Conservation (phyloP, 2,888 invertebrate genomes). For the Eupithecia inturbata region DNA sequence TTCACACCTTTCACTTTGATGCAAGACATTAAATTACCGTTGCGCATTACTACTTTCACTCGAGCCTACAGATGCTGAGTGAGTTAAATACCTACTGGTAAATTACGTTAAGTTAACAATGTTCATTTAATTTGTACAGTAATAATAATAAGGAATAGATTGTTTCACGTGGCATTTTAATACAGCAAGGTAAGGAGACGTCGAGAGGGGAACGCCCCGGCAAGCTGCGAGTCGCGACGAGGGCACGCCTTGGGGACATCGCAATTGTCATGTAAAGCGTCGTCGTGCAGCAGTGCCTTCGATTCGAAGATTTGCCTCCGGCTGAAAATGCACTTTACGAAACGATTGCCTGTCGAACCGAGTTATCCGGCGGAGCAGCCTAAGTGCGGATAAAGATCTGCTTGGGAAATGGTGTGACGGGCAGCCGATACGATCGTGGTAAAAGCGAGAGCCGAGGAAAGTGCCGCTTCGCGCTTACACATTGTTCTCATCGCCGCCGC, state of each 20-base stretch:
- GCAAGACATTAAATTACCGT: slow-evolving; percentile 51
- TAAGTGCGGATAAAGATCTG: slow-evolving; percentile 73
- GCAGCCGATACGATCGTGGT: slow-evolving; percentile 56
- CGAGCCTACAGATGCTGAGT: neutral
- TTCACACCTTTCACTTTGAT: slow-evolving; percentile 66
- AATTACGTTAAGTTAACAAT: neutral
- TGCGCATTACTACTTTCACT: slow-evolving; percentile 55
- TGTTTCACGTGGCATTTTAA: neutral
- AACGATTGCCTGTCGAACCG: slow-evolving; percentile 78
- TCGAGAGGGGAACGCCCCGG: slow-evolving; percentile 43
- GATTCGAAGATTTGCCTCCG: slow-evolving; percentile 67
- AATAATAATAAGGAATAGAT: neutral
- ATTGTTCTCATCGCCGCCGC: slow-evolving; percentile 50
- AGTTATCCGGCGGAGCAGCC: slow-evolving; percentile 69
- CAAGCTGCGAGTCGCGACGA: slow-evolving; percentile 60
- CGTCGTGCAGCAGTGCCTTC: slow-evolving; percentile 62
- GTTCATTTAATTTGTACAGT: neutral
- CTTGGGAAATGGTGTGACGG: slow-evolving; percentile 55
- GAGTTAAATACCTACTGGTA: slow-evolving; percentile 3
- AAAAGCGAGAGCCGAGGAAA: slow-evolving; percentile 55
- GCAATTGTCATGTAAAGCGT: slow-evolving; percentile 81
- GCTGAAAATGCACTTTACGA: slow-evolving; percentile 81
- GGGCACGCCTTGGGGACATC: slow-evolving; percentile 68
- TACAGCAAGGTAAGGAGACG: slow-evolving; percentile 51
- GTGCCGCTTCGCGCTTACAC: slow-evolving; percentile 48